Conservation (phyloP, 2,113 vertebrate genomes). For the Microcebus lehilahytsara region DNA sequence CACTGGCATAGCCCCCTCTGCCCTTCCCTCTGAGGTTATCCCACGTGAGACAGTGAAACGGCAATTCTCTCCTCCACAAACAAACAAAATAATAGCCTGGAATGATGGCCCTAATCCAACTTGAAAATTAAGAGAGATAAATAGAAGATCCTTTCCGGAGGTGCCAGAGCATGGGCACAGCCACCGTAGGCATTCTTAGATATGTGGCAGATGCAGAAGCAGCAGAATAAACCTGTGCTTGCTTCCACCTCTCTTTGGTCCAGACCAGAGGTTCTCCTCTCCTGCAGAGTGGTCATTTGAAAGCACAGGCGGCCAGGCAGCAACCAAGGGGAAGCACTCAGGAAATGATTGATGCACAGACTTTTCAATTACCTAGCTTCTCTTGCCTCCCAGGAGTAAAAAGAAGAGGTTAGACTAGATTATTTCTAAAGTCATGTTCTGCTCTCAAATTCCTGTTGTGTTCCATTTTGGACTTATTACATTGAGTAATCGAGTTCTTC, state of each 20-base stretch:
- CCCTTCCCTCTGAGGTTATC: not conserved
- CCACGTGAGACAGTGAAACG: not conserved
- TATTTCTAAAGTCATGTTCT: not conserved
- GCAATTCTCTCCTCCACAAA: not conserved
- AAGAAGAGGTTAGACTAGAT: not conserved
- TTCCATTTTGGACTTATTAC: not conserved
- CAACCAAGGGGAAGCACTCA: not conserved
- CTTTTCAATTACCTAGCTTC: constrained; percentile 6
- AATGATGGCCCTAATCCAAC: not conserved
- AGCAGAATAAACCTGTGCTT: not conserved
- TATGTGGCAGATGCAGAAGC: not conserved
- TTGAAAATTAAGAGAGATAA: not conserved
- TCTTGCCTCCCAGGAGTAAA: not conserved
- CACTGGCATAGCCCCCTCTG: not conserved
- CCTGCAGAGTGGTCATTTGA: not conserved
- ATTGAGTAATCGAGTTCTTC: not conserved
- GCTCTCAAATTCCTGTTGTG: not conserved
- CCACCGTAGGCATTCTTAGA: not conserved
- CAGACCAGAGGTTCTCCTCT: not conserved
- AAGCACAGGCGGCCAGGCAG: not conserved
- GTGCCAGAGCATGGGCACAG: not conserved
- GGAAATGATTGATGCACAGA: not conserved
- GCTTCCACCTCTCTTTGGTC: not conserved
- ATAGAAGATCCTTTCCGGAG: not conserved
- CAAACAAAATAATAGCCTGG: not conserved